Evolutionary conservation across 2,888 invertebrate species (phyloP).

Genomic region (Autographa pulchrina): DNA sequence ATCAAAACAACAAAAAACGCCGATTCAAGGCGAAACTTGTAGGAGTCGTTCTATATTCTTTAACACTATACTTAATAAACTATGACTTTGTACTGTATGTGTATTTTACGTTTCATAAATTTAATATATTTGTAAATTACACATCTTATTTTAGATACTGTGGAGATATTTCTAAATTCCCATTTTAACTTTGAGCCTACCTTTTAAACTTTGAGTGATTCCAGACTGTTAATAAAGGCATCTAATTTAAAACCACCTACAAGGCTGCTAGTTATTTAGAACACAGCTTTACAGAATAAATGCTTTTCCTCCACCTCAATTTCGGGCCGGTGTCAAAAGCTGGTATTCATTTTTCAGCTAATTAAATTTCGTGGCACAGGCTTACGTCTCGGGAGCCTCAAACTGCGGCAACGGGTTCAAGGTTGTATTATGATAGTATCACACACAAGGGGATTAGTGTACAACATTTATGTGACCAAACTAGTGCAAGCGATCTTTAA

Average conservation of each 20-base stretch:
- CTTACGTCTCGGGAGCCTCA: slow-evolving; percentile 38
- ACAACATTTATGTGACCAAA: slow-evolving; percentile 37
- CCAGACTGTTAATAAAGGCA: not conserved
- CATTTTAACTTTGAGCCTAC: not conserved
- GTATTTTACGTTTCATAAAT: no score
- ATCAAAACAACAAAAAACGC: no score
- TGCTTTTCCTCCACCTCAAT: slow-evolving; percentile 40
- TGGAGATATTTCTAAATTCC: not conserved
- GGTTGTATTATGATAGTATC: slow-evolving; percentile 48
- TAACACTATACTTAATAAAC: no score
- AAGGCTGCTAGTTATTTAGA: slow-evolving; percentile 46
- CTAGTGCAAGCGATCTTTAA: slow-evolving; percentile 29
- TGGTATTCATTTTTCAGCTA: slow-evolving; percentile 55
- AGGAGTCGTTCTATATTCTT: no score
- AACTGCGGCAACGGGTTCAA: slow-evolving; percentile 53
- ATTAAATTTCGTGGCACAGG: slow-evolving; percentile 50
- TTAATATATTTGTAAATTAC: no score
- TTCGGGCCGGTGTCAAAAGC: slow-evolving; percentile 52
- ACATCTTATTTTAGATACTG: no score
- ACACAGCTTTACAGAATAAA: slow-evolving; percentile 51
- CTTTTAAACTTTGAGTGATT: not conserved
- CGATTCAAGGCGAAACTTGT: no score
- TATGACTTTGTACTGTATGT: no score
- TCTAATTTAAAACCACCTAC: slow-evolving; percentile 26
- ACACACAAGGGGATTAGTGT: slow-evolving; percentile 38